phyloP scores from a whole-genome alignment of 2,888 invertebrate genomes.

The Alcis repandata region DNA sequence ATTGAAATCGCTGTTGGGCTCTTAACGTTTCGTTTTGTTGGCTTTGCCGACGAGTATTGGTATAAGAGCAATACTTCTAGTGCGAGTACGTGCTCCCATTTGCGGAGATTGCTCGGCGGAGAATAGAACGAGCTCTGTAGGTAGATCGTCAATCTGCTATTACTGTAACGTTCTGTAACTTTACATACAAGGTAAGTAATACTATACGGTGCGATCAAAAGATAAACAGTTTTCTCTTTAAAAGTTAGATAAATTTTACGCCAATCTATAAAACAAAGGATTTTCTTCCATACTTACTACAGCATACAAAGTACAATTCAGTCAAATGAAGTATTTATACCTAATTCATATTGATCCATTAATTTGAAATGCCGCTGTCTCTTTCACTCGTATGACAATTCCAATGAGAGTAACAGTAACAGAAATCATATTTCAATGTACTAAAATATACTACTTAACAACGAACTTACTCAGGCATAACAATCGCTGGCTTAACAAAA shows the following conservation, averaged over 20 bases:
- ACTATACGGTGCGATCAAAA: background rate
- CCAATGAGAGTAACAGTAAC: background rate
- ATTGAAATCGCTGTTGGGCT: slow-evolving; percentile 44
- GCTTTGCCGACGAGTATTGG: slow-evolving; percentile 45
- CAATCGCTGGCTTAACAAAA: too few species aligned
- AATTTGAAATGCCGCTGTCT: background rate
- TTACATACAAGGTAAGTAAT: background rate
- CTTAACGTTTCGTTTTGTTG: slow-evolving; percentile 49
- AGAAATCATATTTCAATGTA: background rate
- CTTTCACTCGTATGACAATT: background rate
- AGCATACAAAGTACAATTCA: too few species aligned
- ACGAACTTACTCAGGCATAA: too few species aligned
- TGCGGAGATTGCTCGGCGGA: slow-evolving; percentile 19
- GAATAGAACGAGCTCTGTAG: slow-evolving; percentile 18
- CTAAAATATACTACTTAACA: too few species aligned
- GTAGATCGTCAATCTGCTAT: slow-evolving; percentile 14
- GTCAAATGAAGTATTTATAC: too few species aligned
- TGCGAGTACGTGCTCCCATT: slow-evolving; percentile 29
- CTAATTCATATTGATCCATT: too few species aligned
- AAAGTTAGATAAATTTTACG: too few species aligned
- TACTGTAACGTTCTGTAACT: slow-evolving; percentile 8
- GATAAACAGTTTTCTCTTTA: background rate
- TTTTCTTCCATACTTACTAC: too few species aligned
- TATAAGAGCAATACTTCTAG: slow-evolving; percentile 13
- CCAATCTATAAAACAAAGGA: too few species aligned